Evolutionary conservation across 2,797 vertebrate species (phyloP).

Genomic region (Astyanax mexicanus): DNA sequence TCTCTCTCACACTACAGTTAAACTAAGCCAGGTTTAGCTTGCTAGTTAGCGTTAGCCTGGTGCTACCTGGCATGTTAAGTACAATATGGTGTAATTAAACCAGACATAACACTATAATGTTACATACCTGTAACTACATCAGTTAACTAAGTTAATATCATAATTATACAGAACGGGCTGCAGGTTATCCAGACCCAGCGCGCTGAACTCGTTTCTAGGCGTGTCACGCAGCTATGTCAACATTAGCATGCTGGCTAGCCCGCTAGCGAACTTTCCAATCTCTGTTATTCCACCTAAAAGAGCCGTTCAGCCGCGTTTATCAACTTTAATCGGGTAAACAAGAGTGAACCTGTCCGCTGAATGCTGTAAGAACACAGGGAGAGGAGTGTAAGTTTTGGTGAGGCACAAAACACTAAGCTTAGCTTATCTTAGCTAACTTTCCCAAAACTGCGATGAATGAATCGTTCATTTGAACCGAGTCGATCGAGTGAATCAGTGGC

Average conservation of each 20-base stretch:
- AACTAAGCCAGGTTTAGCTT: too few relatives aligned
- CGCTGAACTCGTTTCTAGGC: conserved; percentile 47
- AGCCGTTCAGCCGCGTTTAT: background rate
- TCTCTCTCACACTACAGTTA: too few relatives aligned
- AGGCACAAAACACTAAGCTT: background rate
- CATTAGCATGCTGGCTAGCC: conserved; percentile 34
- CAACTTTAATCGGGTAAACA: background rate
- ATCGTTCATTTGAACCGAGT: background rate
- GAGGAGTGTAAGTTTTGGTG: background rate
- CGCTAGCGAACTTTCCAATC: conserved; percentile 15
- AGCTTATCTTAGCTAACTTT: conserved; percentile 61
- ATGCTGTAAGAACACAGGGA: background rate
- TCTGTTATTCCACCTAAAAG: background rate
- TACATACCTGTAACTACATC: too few relatives aligned
- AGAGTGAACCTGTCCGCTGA: too few relatives aligned
- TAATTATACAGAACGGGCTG: too few relatives aligned
- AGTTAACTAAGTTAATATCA: too few relatives aligned
- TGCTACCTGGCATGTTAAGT: too few relatives aligned
- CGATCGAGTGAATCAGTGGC: background rate
- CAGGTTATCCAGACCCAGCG: too few relatives aligned
- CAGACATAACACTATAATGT: too few relatives aligned
- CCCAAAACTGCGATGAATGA: background rate
- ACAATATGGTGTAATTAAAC: too few relatives aligned
- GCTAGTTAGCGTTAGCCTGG: too few relatives aligned
- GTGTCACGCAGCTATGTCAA: conserved; percentile 40